Percentiles rank a stretch among this genome's conserved stretches.
These are phyloP conservation scores for Erpetoichthys calabaricus DNA, from an alignment of 2,797 vertebrate species.

Conservation along the genomic window DNA sequence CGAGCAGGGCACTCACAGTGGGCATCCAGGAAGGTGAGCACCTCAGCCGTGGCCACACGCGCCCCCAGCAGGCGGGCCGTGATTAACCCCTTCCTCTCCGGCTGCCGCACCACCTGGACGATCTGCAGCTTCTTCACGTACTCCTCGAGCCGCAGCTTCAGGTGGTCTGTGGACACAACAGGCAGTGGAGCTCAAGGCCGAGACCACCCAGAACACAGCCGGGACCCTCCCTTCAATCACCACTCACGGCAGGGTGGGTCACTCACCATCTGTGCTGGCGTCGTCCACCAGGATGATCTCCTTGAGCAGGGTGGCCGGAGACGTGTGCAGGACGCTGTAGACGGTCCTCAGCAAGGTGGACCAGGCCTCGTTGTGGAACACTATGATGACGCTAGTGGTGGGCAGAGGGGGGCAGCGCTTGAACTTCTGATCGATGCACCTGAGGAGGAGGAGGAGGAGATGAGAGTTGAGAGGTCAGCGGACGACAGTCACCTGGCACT, in stretches of 20 bases:
- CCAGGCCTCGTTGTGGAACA: constrained; percentile 94
- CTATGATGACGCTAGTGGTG: constrained; percentile 78
- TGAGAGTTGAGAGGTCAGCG: not conserved
- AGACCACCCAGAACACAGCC: constrained; percentile 19
- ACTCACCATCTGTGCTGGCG: constrained; percentile 67
- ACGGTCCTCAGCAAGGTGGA: constrained; percentile 82
- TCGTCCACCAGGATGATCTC: constrained; percentile 89
- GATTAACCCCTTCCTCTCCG: constrained; percentile 82
- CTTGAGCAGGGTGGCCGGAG: constrained; percentile 65
- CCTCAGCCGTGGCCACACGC: constrained; percentile 67
- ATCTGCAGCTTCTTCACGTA: constrained; percentile 66
- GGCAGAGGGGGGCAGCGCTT: constrained; percentile 69
- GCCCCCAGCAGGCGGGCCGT: constrained; percentile 82
- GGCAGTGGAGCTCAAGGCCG: constrained; percentile 8
- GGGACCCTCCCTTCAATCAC: not conserved
- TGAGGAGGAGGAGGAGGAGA: constrained; percentile 20
- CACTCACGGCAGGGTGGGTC: not conserved
- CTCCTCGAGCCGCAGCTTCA: constrained; percentile 62
- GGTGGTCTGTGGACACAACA: constrained; percentile 50
- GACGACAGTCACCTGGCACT: not conserved
- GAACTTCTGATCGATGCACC: constrained; percentile 78
- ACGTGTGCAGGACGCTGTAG: constrained; percentile 72
- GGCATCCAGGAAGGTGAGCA: constrained; percentile 88
- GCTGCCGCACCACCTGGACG: constrained; percentile 73
- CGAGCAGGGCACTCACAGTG: constrained; percentile 66